Conservation (phyloP, 2,888 invertebrate species). For the Cephus spinipes region DNA sequence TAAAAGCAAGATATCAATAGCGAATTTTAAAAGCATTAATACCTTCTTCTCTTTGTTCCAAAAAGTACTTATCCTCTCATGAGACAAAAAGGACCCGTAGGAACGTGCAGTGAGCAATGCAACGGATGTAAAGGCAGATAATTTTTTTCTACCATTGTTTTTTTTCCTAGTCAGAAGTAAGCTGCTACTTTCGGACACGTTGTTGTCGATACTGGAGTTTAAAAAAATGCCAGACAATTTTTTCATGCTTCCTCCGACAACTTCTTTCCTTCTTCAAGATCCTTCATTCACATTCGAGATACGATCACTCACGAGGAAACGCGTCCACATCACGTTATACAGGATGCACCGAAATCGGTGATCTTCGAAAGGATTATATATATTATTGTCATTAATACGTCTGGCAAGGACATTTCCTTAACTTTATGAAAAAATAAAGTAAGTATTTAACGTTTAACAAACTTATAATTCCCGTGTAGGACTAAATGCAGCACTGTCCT, state of each 20-base stretch:
- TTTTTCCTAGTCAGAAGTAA: not conserved
- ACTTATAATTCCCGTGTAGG: not conserved
- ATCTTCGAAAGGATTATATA: not conserved
- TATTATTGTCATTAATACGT: not conserved
- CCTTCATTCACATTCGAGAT: not conserved
- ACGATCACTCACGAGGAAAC: not conserved
- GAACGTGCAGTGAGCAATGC: constrained; percentile 22
- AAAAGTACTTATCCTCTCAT: constrained; percentile 50
- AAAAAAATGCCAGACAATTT: not conserved
- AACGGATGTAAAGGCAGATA: not conserved
- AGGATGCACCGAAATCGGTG: not conserved
- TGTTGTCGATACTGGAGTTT: not conserved
- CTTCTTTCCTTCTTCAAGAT: not conserved
- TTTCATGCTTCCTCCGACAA: not conserved
- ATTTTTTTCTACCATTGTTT: not conserved
- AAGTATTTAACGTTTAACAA: not conserved
- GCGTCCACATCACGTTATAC: not conserved
- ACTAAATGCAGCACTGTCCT: not conserved
- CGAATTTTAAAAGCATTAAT: constrained; percentile 15
- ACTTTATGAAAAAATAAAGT: not conserved
- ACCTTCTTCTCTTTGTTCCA: constrained; percentile 60
- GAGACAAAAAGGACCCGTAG: constrained; percentile 56
- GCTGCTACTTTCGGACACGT: not conserved
- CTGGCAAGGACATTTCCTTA: not conserved
- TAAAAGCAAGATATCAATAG: not conserved